Conservation (phyloP, 2,113 vertebrate species). For the Corvus hawaiiensis region DNA sequence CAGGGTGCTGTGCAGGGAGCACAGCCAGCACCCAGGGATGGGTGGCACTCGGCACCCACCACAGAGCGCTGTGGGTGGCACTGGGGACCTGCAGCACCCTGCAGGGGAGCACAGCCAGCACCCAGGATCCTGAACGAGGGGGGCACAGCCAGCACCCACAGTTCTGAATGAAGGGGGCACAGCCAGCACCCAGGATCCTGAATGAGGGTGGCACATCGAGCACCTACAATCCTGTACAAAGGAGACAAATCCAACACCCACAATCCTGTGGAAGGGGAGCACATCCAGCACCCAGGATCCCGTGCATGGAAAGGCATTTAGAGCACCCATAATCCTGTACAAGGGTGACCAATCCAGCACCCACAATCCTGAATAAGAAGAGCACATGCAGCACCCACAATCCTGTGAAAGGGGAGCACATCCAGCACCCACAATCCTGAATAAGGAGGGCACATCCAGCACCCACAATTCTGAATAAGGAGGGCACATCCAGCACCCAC, state of each 20-base stretch:
- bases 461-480: too few relatives aligned
- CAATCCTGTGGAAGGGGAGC: accelerated
- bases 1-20: not conserved
- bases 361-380: too few relatives aligned
- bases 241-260: not conserved
- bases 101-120: not conserved
- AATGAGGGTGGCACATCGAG: not conserved
- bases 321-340: too few relatives aligned
- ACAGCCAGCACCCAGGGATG: not conserved
- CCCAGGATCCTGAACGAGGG: accelerated
- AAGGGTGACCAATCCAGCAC: too few relatives aligned
- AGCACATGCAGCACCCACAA: too few relatives aligned
- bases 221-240: not conserved
- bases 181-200: not conserved
- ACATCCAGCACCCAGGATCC: not conserved
- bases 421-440: too few relatives aligned
- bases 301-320: too few relatives aligned
- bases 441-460: too few relatives aligned
- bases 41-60: not conserved
- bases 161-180: not conserved
- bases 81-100: not conserved
- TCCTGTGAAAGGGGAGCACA: too few relatives aligned
- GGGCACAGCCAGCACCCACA: accelerated
- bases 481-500: too few relatives aligned
- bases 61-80: accelerated